Conservation (phyloP, 2,797 vertebrate genomes). For the Trachops cirrhosus region DNA sequence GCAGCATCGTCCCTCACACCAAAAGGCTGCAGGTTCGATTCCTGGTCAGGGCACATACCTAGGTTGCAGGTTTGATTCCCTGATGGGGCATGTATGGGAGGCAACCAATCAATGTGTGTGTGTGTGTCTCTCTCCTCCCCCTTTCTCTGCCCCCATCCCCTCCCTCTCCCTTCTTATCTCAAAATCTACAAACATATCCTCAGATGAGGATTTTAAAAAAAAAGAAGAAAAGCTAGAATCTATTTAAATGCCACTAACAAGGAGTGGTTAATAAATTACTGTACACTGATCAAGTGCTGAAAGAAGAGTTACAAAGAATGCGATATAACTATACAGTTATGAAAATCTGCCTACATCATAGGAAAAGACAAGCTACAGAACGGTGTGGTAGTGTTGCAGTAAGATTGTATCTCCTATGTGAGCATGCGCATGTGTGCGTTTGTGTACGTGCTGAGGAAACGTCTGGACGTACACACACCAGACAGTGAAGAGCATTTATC, state of each 20-base stretch:
- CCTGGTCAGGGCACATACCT: no score
- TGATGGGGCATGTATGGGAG: no score
- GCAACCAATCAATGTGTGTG: no score
- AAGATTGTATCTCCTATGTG: neutral
- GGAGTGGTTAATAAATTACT: neutral
- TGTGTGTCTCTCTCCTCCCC: no score
- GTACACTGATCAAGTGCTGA: neutral
- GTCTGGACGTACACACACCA: neutral
- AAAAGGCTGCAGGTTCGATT: no score
- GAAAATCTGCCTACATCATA: neutral
- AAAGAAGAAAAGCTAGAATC: neutral
- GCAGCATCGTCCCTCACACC: no score
- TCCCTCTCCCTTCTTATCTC: no score
- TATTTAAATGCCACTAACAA: neutral
- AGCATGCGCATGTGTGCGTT: neutral
- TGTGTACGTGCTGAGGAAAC: neutral
- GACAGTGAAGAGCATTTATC: neutral
- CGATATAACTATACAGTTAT: neutral
- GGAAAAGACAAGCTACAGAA: neutral
- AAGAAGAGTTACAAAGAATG: neutral
- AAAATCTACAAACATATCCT: no score
- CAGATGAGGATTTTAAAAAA: no score
- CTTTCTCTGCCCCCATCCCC: no score
- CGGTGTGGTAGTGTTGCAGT: neutral
- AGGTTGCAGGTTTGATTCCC: no score